Conservation (phyloP, 2,113 vertebrate species). For the Terrapene triunguis region DNA sequence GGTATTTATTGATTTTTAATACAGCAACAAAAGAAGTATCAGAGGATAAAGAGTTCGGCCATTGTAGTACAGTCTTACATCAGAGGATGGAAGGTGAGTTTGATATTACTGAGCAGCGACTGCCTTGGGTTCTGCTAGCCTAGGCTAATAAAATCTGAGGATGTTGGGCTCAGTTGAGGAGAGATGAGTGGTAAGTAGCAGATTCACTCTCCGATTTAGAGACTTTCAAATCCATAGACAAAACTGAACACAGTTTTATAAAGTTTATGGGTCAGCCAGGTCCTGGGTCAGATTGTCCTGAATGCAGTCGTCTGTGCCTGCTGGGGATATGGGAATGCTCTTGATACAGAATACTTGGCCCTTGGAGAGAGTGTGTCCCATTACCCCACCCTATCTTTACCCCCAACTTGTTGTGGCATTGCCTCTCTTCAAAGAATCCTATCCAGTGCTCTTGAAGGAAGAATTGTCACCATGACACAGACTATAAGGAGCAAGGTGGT, state of each 20-base stretch:
- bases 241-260: not conserved
- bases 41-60: slow-evolving; percentile 88
- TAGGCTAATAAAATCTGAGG: not conserved
- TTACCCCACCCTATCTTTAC: not conserved
- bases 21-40: slow-evolving; percentile 95
- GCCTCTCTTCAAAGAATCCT: not conserved
- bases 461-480: not conserved
- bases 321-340: accelerated
- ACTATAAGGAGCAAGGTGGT: not conserved
- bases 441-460: not conserved
- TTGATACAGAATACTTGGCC: not conserved
- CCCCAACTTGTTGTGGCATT: not conserved
- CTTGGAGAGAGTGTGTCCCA: not conserved
- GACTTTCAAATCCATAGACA: not conserved
- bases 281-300: not conserved
- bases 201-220: not conserved
- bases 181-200: not conserved
- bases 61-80: slow-evolving; percentile 93
- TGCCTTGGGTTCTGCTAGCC: not conserved
- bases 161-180: accelerated
- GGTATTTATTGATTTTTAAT: slow-evolving; percentile 1
- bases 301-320: not conserved
- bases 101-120: not conserved
- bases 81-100: slow-evolving; percentile 96
- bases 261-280: not conserved